Evolutionary conservation across 2,797 vertebrate species (phyloP), one percentile per base, ranked within the genome.

Genomic region (Brotula barbata): DNA sequence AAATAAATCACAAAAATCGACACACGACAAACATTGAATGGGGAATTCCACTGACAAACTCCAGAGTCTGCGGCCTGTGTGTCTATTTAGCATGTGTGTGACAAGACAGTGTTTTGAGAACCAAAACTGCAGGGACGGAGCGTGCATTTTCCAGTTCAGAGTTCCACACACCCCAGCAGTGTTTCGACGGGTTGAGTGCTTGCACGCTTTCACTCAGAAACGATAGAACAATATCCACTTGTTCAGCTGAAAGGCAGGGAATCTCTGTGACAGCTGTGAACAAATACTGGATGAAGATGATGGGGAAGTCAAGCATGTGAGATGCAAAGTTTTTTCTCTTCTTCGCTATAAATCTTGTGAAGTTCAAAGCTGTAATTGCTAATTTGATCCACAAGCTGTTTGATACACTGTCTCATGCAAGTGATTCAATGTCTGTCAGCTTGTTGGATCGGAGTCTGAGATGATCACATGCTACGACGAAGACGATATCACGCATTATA

Each of bases 141-240:
- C 69, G 74, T 71, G 78, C 72, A 75, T 84, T 85, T 85, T 84
- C 80, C 75, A 83, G 80, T 81, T 86, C 81, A 82, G 75, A 82
- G 78, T 80, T 78, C 80, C 68, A 79, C 69, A 58, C 77, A 70
- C 65, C 76, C 75, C 80, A 85, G 82, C 83, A 7, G 81, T 80
- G 60, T 74, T 84, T 85, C 78, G 84, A 87, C 86, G 88, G 84
- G 84, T 88, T 86, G 89, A 89, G 82, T 86, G 84, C 82, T 75
- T 81, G 85, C 77, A 78, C 78, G 82, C 82, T 89, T 87, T 89
- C 79, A 83, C 83, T 81, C 81, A 41, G 76, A 78, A 78, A 64
- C 70, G 62, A 76, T 75, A 55, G 81, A 87, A 89, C 83, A 88
- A 87, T 87, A 77, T 81, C 67, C 73, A 70, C 82, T 79, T 88